Base-by-base conservation (phyloP, 2,797 vertebrate genomes). In the Pitangus sulphuratus region DNA sequence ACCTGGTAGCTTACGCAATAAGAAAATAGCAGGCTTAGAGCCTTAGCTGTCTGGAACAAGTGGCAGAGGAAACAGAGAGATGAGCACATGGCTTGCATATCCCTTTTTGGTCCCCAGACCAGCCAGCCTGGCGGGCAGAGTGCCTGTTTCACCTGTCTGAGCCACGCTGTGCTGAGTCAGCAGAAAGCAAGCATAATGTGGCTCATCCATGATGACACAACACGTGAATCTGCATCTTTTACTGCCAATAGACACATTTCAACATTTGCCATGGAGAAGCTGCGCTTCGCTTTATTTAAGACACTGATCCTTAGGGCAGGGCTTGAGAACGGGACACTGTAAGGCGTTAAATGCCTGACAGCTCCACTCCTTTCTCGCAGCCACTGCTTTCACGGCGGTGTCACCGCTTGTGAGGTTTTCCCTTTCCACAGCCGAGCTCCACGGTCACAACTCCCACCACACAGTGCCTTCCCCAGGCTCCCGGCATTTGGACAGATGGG, bases 151-250 rank as follows among this genome's bases (percentile, higher is more conserved):
- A n/a, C 21, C 51, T 17, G 3, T 9, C 6, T 6, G 60, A 64
- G 76, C 56, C 19, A 5, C 0, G 13, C 40, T 6, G 60, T 24
- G 45, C 42, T 50, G 62, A 48, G 53, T 45, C 86, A 75, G 76
- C 85, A 88, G 50, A 82, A 68, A 60, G 57, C 33, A 10, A 31
- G 70, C 0, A 1, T 8, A 40, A 50, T 6, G 42, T 2, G 64
- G 31, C 53, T 21, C 24, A 39, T 5, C 69, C 10, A 1, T 14
- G 19, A 50, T 12, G 8, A 50, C 16, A 45, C 39, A 35, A 40
- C 40, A 12, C 0, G 0, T 7, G 9, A 71, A 62, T 4, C 40
- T 0, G 0, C 6, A 39, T 53, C 48, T 56, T 45, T n/a, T 30
- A 17, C 33, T 64, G 81, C 31, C 77, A 31, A 28, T 0, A 15